Conservation (phyloP, 2,888 invertebrate species). For the Idaea biselata region DNA sequence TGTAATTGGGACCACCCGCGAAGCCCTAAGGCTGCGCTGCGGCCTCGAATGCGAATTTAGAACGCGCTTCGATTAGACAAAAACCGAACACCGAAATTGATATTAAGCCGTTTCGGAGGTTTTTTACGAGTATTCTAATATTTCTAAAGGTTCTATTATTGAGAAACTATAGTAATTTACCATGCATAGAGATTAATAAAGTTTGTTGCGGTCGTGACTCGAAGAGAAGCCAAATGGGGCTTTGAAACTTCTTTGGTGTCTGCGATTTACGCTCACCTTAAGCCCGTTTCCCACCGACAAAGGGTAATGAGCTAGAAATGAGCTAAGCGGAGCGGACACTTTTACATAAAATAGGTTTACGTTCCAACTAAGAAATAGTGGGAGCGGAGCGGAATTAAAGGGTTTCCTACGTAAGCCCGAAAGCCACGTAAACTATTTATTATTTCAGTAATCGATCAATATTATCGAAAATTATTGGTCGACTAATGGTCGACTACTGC, state of each 20-base stretch:
- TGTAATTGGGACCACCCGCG: conserved; percentile 65
- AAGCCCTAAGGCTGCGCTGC: conserved; percentile 35
- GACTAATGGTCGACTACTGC: too few species aligned
- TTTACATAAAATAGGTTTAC: too few species aligned
- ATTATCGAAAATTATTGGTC: too few species aligned
- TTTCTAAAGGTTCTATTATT: neutral
- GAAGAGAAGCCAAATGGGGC: conserved; percentile 14
- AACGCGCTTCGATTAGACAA: conserved; percentile 41
- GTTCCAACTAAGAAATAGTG: too few species aligned
- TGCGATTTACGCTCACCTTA: conserved; percentile 17
- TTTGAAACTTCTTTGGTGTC: neutral
- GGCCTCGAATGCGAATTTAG: conserved; percentile 49
- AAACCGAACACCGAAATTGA: conserved; percentile 13
- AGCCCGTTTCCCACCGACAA: neutral
- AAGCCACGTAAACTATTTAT: too few species aligned
- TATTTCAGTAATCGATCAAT: too few species aligned
- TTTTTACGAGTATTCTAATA: conserved; percentile 21
- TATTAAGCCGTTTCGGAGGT: conserved; percentile 4
- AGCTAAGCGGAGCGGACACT: too few species aligned
- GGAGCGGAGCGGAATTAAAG: too few species aligned
- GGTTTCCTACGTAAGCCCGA: too few species aligned
- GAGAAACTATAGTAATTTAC: neutral
- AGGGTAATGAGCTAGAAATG: too few species aligned
- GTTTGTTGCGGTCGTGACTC: neutral
- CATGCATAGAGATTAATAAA: neutral